A percentile compares a stretch with the other conserved stretches of the same genome.
Evolutionary conservation across 1,140 invertebrate species (phyloP).

Genomic region (Trichonephila clavipes): DNA sequence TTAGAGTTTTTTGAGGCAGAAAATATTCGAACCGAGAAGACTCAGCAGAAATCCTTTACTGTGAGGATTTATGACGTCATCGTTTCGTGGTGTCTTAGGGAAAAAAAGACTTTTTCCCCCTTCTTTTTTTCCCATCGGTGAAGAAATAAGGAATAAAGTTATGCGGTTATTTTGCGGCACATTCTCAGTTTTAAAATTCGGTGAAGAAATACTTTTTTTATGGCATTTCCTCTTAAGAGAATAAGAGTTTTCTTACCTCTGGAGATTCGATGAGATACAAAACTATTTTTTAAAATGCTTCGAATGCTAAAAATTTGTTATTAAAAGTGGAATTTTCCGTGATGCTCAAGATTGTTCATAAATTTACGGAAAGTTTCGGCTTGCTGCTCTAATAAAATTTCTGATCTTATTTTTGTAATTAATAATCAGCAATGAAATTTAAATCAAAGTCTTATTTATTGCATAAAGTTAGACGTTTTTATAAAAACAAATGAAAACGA

Average conservation of each 20-base stretch:
- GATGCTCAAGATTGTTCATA: too few species aligned
- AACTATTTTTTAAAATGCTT: neutral
- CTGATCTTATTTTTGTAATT: too few species aligned
- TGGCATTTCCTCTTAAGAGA: neutral
- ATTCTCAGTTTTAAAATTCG: constrained; percentile 15
- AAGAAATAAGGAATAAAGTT: constrained; percentile 64
- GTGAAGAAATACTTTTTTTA: constrained; percentile 18
- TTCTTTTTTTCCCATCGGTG: neutral
- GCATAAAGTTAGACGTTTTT: too few species aligned
- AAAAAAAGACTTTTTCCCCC: neutral
- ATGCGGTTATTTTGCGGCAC: constrained; percentile 57
- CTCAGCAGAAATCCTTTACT: constrained; percentile 73
- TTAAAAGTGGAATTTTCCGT: too few species aligned
- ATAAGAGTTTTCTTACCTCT: neutral
- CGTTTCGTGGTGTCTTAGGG: constrained; percentile 14
- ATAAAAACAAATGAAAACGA: too few species aligned
- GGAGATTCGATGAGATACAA: constrained; percentile 15
- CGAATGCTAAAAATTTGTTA: neutral
- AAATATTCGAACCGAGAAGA: constrained; percentile 62
- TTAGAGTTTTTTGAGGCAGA: constrained; percentile 70
- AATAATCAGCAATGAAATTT: too few species aligned
- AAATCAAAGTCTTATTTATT: too few species aligned
- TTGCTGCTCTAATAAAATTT: too few species aligned
- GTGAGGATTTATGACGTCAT: constrained; percentile 73
- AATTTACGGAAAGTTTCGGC: too few species aligned